These are phyloP conservation scores for Luperina testacea DNA, from an alignment of 2,888 invertebrate species.

Conservation along the genomic window DNA sequence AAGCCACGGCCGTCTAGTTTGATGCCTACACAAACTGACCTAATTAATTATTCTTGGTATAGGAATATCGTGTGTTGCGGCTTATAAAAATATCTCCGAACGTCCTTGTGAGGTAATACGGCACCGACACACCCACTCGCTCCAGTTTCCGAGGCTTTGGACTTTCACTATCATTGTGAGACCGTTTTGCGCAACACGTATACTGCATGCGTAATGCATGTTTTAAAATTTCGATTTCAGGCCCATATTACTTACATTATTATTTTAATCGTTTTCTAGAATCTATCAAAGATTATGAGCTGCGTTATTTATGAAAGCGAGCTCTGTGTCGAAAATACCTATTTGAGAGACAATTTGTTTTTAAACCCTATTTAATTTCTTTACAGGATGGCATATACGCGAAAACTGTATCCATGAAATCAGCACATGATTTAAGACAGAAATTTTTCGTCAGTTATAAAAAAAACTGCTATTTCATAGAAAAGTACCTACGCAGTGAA, in stretches of 20 bases:
- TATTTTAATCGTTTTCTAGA: background rate
- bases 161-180: slow-evolving; percentile 89
- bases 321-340: background rate
- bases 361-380: background rate
- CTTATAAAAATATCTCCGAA: slow-evolving; percentile 72
- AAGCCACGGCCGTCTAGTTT: slow-evolving; percentile 42
- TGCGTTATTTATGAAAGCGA: background rate
- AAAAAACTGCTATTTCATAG: background rate
- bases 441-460: too few relatives aligned
- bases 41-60: slow-evolving; percentile 46
- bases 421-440: background rate
- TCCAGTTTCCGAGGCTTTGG: slow-evolving; percentile 81
- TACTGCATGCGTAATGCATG: slow-evolving; percentile 69
- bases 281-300: too few relatives aligned
- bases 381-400: too few relatives aligned
- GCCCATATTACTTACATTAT: background rate
- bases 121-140: slow-evolving; percentile 80
- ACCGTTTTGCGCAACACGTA: slow-evolving; percentile 80
- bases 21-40: slow-evolving; percentile 35
- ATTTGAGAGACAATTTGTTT: background rate
- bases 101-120: slow-evolving; percentile 86
- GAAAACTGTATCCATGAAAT: background rate
- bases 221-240: slow-evolving; percentile 26
- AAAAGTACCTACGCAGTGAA: too few relatives aligned
- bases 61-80: slow-evolving; percentile 59